These are phyloP conservation scores for Trididemnum clinides DNA, from an alignment of 23 tunicate genomes.

Conservation along the genomic window DNA sequence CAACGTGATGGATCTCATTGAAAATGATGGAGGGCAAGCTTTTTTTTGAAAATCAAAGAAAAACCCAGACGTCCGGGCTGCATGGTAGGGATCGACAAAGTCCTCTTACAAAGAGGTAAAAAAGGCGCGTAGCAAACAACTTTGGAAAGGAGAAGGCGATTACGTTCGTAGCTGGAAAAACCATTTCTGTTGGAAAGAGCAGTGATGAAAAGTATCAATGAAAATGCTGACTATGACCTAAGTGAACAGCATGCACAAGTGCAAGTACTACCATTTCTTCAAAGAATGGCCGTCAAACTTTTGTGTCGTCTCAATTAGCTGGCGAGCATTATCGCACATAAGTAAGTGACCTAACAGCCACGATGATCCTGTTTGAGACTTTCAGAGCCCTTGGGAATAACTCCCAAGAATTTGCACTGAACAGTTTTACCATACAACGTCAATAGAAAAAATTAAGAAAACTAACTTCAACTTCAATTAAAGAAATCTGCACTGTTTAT, in stretches of 20 bases:
- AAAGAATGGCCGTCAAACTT: neutral
- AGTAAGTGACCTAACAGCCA: neutral
- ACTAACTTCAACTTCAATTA: neutral
- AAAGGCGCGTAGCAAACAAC: neutral
- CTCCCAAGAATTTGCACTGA: neutral
- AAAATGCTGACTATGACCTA: neutral
- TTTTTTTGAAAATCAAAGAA: slow-evolving; percentile 1
- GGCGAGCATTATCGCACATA: neutral
- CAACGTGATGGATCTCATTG: neutral
- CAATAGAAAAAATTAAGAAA: neutral
- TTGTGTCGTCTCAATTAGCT: neutral
- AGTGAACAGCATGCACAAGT: neutral
- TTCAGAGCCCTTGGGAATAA: neutral
- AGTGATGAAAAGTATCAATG: neutral
- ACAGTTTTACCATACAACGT: neutral
- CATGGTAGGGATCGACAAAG: neutral
- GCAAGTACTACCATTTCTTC: neutral
- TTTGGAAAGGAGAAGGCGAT: neutral
- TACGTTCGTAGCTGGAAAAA: neutral
- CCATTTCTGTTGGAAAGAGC: neutral
- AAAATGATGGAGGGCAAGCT: neutral
- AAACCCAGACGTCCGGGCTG: neutral
- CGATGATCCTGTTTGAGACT: neutral
- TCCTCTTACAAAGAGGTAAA: neutral
- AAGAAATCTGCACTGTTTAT: neutral